A percentile compares a stretch with the other conserved stretches of the same genome.
Evolutionary conservation across 2,888 invertebrate genomes (phyloP).

Genomic region (Hirtodrosophila trivittata): DNA sequence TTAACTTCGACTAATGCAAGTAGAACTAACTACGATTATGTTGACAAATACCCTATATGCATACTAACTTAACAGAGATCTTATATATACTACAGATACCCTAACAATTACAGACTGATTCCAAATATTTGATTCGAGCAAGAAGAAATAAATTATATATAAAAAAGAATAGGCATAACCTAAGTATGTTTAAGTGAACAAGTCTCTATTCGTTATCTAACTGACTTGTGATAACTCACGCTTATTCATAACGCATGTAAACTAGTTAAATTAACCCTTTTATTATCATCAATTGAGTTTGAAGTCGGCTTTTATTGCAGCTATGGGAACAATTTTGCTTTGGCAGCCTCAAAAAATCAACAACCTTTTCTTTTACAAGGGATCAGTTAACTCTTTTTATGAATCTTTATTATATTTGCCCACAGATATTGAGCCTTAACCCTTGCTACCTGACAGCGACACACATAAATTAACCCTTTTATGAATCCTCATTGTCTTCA

Average conservation of each 20-base stretch:
- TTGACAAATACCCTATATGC: no score
- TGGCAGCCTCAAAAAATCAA: conserved; percentile 5
- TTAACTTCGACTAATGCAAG: no score
- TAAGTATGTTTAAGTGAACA: no score
- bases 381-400: conserved; percentile 67
- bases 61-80: no score
- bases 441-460: conserved; percentile 38
- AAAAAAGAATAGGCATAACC: no score
- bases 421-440: neutral
- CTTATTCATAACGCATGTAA: neutral
- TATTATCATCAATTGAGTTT: conserved; percentile 46
- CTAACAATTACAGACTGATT: no score
- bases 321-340: conserved; percentile 10
- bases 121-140: no score
- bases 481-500: conserved; percentile 56
- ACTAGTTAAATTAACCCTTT: conserved; percentile 36
- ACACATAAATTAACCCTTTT: conserved; percentile 63
- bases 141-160: no score
- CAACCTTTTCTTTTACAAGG: conserved; percentile 39
- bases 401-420: conserved; percentile 51
- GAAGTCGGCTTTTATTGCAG: conserved; percentile 32
- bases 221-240: no score
- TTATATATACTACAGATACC: no score
- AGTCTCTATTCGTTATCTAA: no score
- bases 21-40: no score